Conservation (phyloP, 2,888 invertebrate genomes). For the Sicus ferrugineus region DNA sequence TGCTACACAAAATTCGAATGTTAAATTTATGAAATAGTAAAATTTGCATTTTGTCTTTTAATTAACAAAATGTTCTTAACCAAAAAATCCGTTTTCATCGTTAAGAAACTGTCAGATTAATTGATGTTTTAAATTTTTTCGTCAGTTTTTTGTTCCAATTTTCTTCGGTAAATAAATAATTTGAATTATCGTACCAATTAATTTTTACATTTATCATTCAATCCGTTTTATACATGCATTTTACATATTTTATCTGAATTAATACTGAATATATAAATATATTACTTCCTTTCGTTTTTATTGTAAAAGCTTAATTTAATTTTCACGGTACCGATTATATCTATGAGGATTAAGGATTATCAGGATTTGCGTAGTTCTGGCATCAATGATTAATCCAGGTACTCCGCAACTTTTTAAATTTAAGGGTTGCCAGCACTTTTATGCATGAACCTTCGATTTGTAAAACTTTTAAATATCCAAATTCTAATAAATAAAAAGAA, state of each 20-base stretch:
- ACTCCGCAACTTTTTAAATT: too few species aligned
- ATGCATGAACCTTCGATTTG: too few species aligned
- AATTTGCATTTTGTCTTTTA: slow-evolving; percentile 9
- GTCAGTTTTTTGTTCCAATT: background rate
- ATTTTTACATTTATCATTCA: too few species aligned
- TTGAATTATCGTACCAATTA: background rate
- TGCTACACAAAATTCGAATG: background rate
- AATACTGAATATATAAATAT: background rate
- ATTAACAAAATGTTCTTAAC: background rate
- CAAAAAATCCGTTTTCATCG: background rate
- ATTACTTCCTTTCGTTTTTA: background rate
- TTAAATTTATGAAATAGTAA: background rate
- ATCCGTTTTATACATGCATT: too few species aligned
- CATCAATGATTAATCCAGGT: too few species aligned
- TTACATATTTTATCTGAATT: too few species aligned
- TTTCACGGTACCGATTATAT: background rate
- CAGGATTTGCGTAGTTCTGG: too few species aligned
- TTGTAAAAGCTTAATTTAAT: background rate
- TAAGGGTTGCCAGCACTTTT: too few species aligned
- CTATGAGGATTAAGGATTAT: too few species aligned
- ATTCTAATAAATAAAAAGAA: background rate
- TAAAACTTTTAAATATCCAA: background rate
- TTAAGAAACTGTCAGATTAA: background rate
- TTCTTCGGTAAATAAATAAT: background rate
- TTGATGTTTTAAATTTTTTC: background rate